Evolutionary conservation across 2,888 invertebrate species (phyloP).

Genomic region (Nematopogon swammerdamellus): DNA sequence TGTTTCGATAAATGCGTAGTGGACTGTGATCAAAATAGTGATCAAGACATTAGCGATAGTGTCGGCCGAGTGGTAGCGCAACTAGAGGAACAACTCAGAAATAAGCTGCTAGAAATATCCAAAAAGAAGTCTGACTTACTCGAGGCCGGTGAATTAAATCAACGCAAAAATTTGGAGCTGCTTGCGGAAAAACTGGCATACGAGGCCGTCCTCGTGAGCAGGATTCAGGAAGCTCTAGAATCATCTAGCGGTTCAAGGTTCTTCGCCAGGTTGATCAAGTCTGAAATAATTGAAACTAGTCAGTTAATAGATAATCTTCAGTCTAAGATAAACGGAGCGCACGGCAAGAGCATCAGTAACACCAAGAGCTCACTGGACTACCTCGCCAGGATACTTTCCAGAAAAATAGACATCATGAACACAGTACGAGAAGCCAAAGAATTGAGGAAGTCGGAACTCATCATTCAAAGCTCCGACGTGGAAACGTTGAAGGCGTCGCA

Average conservation of each 20-base stretch:
- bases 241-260: constrained; percentile 55
- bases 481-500: constrained; percentile 54
- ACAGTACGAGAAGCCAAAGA: constrained; percentile 23
- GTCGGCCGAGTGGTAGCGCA: constrained; percentile 60
- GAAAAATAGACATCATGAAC: constrained; percentile 57
- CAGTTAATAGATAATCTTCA: constrained; percentile 71
- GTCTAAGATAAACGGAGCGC: constrained; percentile 60
- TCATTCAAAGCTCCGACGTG: constrained; percentile 43
- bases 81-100: constrained; percentile 64
- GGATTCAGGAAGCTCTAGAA: constrained; percentile 65
- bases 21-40: constrained; percentile 33
- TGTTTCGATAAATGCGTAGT: constrained; percentile 58
- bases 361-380: constrained; percentile 60
- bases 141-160: constrained; percentile 66
- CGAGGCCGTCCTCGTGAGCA: constrained; percentile 69
- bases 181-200: constrained; percentile 78
- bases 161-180: constrained; percentile 64
- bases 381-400: constrained; percentile 71
- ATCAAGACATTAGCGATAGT: constrained; percentile 38
- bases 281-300: constrained; percentile 73
- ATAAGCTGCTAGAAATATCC: constrained; percentile 66
- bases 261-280: constrained; percentile 60
- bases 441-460: constrained; percentile 28
- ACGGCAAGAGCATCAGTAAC: constrained; percentile 33
- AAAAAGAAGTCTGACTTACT: constrained; percentile 63